phyloP scores from a whole-genome alignment of 2,113 vertebrate genomes.

The Zosterops borbonicus region DNA sequence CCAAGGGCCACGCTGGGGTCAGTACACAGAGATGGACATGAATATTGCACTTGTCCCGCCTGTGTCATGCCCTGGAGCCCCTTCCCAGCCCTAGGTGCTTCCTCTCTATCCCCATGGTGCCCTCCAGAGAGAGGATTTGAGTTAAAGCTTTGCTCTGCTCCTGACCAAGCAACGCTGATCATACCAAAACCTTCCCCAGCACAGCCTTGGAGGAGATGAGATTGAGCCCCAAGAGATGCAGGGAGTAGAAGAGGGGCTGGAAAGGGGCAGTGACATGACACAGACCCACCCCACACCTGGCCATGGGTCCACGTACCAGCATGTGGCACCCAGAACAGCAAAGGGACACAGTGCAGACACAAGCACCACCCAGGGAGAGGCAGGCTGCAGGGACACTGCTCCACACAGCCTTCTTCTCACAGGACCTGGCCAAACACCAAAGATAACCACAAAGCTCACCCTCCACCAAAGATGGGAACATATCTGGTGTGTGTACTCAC shows the following conservation, averaged over 20 bases:
- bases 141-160: background rate
- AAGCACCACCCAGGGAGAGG: background rate
- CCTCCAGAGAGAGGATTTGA: background rate
- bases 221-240: background rate
- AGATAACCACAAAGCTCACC: background rate
- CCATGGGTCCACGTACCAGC: fast-evolving
- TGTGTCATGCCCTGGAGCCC: background rate
- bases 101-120: background rate
- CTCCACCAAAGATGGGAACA: fast-evolving
- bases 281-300: background rate
- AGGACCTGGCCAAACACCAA: fast-evolving
- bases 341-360: background rate
- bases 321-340: background rate
- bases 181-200: background rate
- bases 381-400: background rate
- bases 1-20: background rate
- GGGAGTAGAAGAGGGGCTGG: background rate
- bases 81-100: background rate
- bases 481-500: background rate
- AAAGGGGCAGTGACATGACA: background rate
- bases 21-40: background rate
- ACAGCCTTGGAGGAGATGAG: background rate
- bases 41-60: constrained; percentile 31
- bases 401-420: background rate
- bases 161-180: fast-evolving